These are phyloP conservation scores for Abrostola triplasia DNA, from an alignment of 2,888 invertebrate species.

Conservation along the genomic window DNA sequence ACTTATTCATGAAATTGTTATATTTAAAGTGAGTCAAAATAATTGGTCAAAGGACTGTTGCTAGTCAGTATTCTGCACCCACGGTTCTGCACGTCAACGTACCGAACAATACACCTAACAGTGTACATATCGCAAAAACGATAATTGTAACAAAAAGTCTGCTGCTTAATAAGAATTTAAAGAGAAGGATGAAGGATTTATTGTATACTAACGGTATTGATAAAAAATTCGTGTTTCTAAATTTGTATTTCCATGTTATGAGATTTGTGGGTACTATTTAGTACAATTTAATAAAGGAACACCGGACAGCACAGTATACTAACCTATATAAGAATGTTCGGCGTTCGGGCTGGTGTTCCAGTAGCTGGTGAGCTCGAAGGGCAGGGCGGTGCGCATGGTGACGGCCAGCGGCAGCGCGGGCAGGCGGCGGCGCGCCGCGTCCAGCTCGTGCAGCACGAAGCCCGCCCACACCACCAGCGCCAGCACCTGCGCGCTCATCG, in stretches of 20 bases:
- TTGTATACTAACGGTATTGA: not conserved
- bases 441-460: constrained; percentile 79
- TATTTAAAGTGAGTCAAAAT: constrained; percentile 1
- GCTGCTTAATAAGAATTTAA: too few species aligned
- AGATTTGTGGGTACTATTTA: not conserved
- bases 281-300: not conserved
- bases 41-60: not conserved
- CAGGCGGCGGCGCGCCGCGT: constrained; percentile 68
- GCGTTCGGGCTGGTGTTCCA: constrained; percentile 81
- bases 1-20: constrained; percentile 17
- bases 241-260: too few species aligned
- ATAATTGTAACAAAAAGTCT: too few species aligned
- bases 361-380: constrained; percentile 75
- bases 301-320: constrained; percentile 38
- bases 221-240: not conserved
- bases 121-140: too few species aligned
- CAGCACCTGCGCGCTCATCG: constrained; percentile 75
- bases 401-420: constrained; percentile 78
- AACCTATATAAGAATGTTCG: constrained; percentile 79
- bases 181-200: too few species aligned
- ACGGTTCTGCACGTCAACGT: too few species aligned
- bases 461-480: constrained; percentile 79
- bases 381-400: constrained; percentile 68
- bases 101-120: too few species aligned
- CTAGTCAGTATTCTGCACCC: too few species aligned